Conservation (phyloP, 2,888 invertebrate genomes). For the Andrena chrysosceles region DNA sequence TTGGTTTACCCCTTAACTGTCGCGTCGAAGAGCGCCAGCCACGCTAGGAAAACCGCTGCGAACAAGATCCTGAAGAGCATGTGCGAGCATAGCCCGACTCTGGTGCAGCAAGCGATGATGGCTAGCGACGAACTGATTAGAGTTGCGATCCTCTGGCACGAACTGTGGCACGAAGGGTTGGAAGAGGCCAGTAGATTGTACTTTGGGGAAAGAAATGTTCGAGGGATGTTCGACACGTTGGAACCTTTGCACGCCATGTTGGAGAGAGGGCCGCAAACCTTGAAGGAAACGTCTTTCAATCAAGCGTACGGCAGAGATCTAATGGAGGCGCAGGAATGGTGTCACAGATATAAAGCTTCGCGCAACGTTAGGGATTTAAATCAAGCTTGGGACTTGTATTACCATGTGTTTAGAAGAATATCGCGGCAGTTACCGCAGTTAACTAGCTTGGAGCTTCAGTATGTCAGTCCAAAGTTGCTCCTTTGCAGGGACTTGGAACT, state of each 20-base stretch:
- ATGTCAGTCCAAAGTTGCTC: slow-evolving; percentile 97
- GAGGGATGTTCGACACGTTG: slow-evolving; percentile 98
- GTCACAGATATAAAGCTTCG: slow-evolving; percentile 94
- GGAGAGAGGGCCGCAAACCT: slow-evolving; percentile 96
- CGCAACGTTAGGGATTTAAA: slow-evolving; percentile 96
- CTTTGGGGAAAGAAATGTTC: slow-evolving; percentile 98
- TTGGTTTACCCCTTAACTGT: slow-evolving; percentile 99
- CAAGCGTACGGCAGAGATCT: slow-evolving; percentile 98
- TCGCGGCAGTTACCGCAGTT: slow-evolving; percentile 97
- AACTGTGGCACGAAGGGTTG: slow-evolving; percentile 99
- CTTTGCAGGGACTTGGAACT: slow-evolving; percentile 96
- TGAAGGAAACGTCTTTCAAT: slow-evolving; percentile 98
- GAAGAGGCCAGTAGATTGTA: slow-evolving; percentile 97
- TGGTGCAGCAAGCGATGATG: slow-evolving; percentile 98
- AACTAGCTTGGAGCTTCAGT: slow-evolving; percentile 96
- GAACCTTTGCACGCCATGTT: slow-evolving; percentile 98
- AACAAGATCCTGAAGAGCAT: slow-evolving; percentile 97
- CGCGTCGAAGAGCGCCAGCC: slow-evolving; percentile 96
- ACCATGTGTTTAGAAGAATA: slow-evolving; percentile 98
- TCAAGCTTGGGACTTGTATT: slow-evolving; percentile 99
- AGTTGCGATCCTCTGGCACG: slow-evolving; percentile 99
- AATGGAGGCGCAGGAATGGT: slow-evolving; percentile 98
- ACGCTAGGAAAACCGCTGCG: slow-evolving; percentile 94
- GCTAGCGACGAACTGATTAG: slow-evolving; percentile 98
- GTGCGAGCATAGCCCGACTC: slow-evolving; percentile 95